A percentile compares a stretch with the other conserved stretches of the same genome.
phyloP scores from a whole-genome alignment of 2,113 vertebrate species.

The Rhodinocichla rosea region DNA sequence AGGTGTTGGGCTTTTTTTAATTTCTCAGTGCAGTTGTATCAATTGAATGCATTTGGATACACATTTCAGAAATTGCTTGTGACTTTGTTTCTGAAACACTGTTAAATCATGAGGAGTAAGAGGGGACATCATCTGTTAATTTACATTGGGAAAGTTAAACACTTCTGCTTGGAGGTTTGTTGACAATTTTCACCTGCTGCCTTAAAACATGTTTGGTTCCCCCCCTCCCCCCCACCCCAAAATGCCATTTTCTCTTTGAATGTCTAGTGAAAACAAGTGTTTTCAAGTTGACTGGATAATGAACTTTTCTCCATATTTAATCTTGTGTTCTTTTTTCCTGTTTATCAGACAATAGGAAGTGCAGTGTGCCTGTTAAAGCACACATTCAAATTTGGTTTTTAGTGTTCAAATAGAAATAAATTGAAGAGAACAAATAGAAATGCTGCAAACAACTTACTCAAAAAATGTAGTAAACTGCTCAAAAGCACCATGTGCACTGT shows the following conservation, averaged over 20 bases:
- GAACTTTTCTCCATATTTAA: background rate
- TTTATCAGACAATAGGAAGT: background rate
- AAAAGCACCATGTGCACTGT: background rate
- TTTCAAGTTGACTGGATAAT: background rate
- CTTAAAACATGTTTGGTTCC: background rate
- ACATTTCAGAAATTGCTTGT: background rate
- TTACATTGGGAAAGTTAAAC: background rate
- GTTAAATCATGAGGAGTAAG: background rate
- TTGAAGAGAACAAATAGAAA: background rate
- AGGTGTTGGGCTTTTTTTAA: background rate
- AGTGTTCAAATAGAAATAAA: background rate
- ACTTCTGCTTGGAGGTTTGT: background rate
- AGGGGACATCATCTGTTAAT: background rate
- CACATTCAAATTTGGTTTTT: background rate
- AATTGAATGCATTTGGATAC: background rate
- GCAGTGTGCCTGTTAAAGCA: background rate
- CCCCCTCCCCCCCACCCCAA: rapidly evolving
- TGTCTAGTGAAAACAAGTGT: background rate
- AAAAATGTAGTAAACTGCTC: background rate
- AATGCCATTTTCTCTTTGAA: background rate
- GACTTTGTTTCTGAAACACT: background rate
- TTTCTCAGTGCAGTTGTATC: background rate
- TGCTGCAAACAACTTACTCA: background rate
- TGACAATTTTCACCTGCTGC: background rate
- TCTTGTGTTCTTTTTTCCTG: background rate